Evolutionary conservation across 2,888 invertebrate genomes (phyloP).

Genomic region (Sussaba pulchella): DNA sequence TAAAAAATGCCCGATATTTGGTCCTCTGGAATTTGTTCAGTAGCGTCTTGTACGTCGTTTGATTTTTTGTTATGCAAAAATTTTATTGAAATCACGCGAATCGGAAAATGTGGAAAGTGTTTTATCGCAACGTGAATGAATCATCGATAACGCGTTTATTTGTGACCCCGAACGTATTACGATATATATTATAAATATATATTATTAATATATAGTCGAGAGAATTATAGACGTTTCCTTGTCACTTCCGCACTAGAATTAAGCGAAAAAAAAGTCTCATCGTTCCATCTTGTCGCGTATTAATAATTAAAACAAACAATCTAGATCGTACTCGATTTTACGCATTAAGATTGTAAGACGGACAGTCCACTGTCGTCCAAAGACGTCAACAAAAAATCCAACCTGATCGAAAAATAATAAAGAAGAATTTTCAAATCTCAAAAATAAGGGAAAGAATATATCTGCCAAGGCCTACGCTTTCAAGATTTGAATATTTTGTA

Average conservation of each 20-base stretch:
- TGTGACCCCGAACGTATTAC: conserved; percentile 3
- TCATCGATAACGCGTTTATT: conserved; percentile 17
- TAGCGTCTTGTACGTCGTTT: conserved; percentile 36
- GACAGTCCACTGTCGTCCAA: conserved; percentile 56
- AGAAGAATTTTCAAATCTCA: background rate
- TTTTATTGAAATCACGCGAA: conserved; percentile 43
- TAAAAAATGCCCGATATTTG: background rate
- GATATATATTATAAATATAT: too few species aligned
- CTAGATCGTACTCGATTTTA: conserved; percentile 41
- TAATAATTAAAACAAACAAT: conserved; percentile 50
- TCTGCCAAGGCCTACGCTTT: conserved; percentile 54
- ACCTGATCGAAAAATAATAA: background rate
- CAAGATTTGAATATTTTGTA: conserved; percentile 55
- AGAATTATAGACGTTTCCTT: conserved; percentile 3
- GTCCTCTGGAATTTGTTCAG: conserved; percentile 14
- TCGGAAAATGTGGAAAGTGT: conserved; percentile 48
- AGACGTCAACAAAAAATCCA: conserved; percentile 30
- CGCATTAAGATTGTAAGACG: conserved; percentile 47
- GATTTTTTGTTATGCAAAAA: conserved; percentile 54
- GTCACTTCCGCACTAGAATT: conserved; percentile 25
- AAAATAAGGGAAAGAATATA: conserved; percentile 17
- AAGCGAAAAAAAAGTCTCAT: conserved; percentile 33
- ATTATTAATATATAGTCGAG: conserved; percentile 9
- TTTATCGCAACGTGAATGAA: conserved; percentile 15
- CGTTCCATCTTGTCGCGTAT: conserved; percentile 49